Percentiles rank a stretch among this genome's conserved stretches.
Evolutionary conservation across 2,113 vertebrate genomes (phyloP).

Genomic region (Salvelinus fontinalis): DNA sequence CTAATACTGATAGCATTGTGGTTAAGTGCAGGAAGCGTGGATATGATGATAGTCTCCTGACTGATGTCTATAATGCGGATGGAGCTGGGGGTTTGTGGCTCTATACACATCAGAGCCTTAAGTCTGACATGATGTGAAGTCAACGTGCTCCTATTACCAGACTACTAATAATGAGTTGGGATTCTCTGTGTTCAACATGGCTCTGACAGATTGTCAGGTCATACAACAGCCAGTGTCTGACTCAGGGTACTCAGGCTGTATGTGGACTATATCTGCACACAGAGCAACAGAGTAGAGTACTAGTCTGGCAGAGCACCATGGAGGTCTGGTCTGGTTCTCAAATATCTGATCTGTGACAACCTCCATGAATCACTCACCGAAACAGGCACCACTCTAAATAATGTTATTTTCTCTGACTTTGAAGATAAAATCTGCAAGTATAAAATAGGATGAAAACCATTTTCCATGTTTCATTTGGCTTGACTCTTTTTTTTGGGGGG

Average conservation of each 20-base stretch:
- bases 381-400: conserved; percentile 54
- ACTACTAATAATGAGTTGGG: conserved; percentile 37
- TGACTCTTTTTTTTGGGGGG: conserved; percentile 51
- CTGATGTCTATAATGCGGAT: conserved; percentile 47
- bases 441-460: conserved; percentile 57
- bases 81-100: conserved; percentile 44
- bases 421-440: conserved; percentile 62
- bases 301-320: conserved; percentile 47
- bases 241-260: conserved; percentile 37
- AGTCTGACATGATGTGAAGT: conserved; percentile 42
- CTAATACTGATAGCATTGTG: conserved; percentile 56
- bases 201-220: conserved; percentile 50
- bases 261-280: conserved; percentile 15
- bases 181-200: conserved; percentile 42
- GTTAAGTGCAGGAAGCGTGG: not conserved
- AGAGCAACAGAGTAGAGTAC: conserved; percentile 11
- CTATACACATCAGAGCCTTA: conserved; percentile 46
- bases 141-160: conserved; percentile 53
- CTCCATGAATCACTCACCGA: conserved; percentile 53
- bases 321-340: conserved; percentile 49
- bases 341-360: conserved; percentile 64
- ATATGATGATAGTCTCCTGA: conserved; percentile 35
- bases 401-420: conserved; percentile 49
- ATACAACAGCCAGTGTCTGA: conserved; percentile 47
- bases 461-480: conserved; percentile 71